These are phyloP conservation scores for Lochmaea capreae DNA, from an alignment of 2,888 invertebrate genomes.

Conservation along the genomic window DNA sequence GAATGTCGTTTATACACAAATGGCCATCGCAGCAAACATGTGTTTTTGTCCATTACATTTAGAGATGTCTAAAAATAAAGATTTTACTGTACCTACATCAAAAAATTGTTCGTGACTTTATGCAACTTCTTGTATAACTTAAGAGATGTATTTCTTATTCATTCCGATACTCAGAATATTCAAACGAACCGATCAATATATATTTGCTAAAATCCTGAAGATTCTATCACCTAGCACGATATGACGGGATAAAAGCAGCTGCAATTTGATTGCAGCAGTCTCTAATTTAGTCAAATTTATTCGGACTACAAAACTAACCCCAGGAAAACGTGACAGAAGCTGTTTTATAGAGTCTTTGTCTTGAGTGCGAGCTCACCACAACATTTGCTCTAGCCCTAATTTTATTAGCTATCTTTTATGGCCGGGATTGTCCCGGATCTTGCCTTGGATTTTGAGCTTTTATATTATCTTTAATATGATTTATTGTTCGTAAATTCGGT, in stretches of 20 bases:
- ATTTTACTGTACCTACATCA: neutral
- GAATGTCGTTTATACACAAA: too few species aligned
- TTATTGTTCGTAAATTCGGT: slow-evolving; percentile 18
- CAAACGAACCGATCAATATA: slow-evolving; percentile 22
- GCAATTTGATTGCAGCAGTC: slow-evolving; percentile 29
- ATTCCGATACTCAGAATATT: neutral
- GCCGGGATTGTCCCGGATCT: slow-evolving; percentile 30
- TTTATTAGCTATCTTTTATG: slow-evolving; percentile 39
- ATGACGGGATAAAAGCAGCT: slow-evolving; percentile 32
- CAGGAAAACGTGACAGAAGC: slow-evolving; percentile 38
- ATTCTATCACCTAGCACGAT: slow-evolving; percentile 20
- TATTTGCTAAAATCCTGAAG: slow-evolving; percentile 18
- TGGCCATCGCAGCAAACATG: too few species aligned
- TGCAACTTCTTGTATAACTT: neutral
- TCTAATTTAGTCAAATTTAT: slow-evolving; percentile 42
- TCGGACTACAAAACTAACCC: slow-evolving; percentile 37
- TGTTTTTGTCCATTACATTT: too few species aligned
- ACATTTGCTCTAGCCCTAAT: slow-evolving; percentile 37
- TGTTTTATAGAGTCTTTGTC: slow-evolving; percentile 39
- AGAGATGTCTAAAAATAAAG: too few species aligned
- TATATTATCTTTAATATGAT: slow-evolving; percentile 35
- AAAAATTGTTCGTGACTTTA: neutral
- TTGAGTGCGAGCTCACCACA: slow-evolving; percentile 37
- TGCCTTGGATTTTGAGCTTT: slow-evolving; percentile 32
- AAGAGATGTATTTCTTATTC: neutral